Conservation (phyloP, 2,113 vertebrate genomes). For the Charina bottae region DNA sequence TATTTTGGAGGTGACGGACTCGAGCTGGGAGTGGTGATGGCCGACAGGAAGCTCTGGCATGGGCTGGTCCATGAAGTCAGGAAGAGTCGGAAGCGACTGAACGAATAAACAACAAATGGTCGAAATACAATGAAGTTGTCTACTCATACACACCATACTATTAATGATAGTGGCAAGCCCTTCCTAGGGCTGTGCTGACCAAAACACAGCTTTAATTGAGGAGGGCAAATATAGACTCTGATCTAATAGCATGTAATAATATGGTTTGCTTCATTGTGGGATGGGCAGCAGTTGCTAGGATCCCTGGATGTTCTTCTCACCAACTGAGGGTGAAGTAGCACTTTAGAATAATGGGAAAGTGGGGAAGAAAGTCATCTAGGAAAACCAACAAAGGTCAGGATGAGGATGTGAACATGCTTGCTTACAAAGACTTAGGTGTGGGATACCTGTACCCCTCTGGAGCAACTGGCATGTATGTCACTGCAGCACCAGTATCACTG, state of each 20-base stretch:
- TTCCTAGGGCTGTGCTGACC: background rate
- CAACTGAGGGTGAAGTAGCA: background rate
- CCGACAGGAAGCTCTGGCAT: no score
- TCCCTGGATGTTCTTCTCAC: background rate
- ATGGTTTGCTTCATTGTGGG: background rate
- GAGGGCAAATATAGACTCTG: background rate
- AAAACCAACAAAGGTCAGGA: background rate
- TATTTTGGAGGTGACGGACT: no score
- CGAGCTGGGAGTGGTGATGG: no score
- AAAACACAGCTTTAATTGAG: background rate
- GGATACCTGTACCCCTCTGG: background rate
- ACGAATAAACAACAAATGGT: no score
- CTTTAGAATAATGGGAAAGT: background rate
- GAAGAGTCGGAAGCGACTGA: no score
- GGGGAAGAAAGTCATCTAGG: background rate
- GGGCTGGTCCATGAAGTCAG: no score
- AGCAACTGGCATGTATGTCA: background rate
- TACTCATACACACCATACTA: background rate
- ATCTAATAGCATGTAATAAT: background rate
- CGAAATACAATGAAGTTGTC: background rate
- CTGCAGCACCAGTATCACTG: background rate
- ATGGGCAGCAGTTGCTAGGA: background rate
- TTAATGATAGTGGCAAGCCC: background rate
- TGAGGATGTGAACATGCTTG: background rate
- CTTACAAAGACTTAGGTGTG: background rate